Percentiles rank a stretch among this genome's conserved stretches.
These are phyloP conservation scores for Dryadula phaetusa DNA, from an alignment of 2,888 invertebrate species.

Conservation along the genomic window DNA sequence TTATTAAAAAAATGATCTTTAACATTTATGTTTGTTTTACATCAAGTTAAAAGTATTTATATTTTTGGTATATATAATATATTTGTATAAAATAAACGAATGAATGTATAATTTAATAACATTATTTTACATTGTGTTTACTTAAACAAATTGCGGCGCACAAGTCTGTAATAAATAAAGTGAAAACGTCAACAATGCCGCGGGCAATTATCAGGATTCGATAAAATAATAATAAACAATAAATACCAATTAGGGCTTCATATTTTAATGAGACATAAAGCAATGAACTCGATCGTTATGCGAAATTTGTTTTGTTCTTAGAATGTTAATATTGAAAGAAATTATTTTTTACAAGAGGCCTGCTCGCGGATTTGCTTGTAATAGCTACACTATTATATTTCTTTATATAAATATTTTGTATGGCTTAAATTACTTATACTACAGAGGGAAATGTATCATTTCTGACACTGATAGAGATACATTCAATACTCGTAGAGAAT, in stretches of 20 bases:
- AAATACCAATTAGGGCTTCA: constrained; percentile 27
- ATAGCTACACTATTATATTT: too few relatives aligned
- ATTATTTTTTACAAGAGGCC: too few relatives aligned
- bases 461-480: too few relatives aligned
- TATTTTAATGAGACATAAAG: constrained; percentile 17
- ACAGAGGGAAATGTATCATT: too few relatives aligned
- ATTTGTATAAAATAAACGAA: constrained; percentile 10
- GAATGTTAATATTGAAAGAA: background rate
- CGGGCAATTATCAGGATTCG: constrained; percentile 28
- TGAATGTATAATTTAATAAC: background rate
- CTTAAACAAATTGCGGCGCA: constrained; percentile 4
- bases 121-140: constrained; percentile 7
- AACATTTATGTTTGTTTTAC: too few relatives aligned
- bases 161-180: constrained; percentile 12
- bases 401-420: too few relatives aligned
- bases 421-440: too few relatives aligned
- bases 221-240: constrained; percentile 36
- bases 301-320: constrained; percentile 3
- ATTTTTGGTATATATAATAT: background rate
- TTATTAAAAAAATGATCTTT: too few relatives aligned
- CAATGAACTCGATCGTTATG: background rate
- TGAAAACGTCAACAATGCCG: constrained; percentile 32
- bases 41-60: too few relatives aligned
- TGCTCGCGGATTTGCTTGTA: too few relatives aligned
- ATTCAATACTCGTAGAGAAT: too few relatives aligned